Base-by-base conservation (phyloP, 2,888 invertebrate species). In the Meiosimyza decipiens region DNA sequence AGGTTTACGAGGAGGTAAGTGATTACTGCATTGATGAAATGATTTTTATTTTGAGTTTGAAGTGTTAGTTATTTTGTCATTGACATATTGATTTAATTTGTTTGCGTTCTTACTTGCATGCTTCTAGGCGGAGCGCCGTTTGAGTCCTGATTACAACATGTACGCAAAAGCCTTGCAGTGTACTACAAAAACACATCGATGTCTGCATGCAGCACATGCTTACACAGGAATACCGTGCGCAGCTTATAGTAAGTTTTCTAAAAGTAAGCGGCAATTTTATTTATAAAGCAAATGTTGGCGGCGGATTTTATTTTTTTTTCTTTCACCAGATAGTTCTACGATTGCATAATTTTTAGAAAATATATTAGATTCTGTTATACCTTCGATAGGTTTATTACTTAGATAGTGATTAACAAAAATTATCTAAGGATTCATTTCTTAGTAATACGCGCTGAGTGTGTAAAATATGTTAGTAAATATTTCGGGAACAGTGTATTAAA, bases 151-250 rank as follows among this genome's bases (percentile, higher is more conserved):
- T 74, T 87, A 85, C 77, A 85, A 87, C 85, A 89, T 87, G 22
- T 86, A 86, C 68, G 93, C 93, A 79, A 94, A 94, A 84, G 94
- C 95, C 2, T 90, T 94, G 77, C 89, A 93, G 73, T 97, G 96
- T 84, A 95, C 95, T 15, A 94, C 93, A 78, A 93, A 93, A 82
- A 96, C 96, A 3, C 95, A 96, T 84, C 90, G 95, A 78, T 97
- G 97, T 87, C 92, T 93, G 84, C 96, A 97, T 84, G 95, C 96
- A 2, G 92, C 95, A 12, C 96, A 96, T 85, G 96, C 96, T 40
- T 96, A 96, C 83, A 96, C 96, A 4, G 87, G 87, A 28, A 87
- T 96, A 71, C 96, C 96, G 3, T 95, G 95, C 85, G 94, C 94
- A 54, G 94, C 95, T 55, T 95, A 95, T 86, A 91, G 95, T 95